phyloP scores from a whole-genome alignment of 2,113 vertebrate species.

The Numenius arquata region DNA sequence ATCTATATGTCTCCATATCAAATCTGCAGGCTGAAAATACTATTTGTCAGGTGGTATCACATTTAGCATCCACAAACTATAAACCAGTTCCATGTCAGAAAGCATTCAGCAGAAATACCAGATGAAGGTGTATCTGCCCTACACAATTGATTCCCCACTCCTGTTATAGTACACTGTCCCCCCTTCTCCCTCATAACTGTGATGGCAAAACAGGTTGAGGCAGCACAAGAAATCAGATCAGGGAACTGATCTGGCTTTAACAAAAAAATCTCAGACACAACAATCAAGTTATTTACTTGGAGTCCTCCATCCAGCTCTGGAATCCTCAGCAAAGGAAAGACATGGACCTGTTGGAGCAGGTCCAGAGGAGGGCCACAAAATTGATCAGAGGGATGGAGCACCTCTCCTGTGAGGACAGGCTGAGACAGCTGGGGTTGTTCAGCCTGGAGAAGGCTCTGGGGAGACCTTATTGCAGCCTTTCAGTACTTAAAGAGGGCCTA shows the following conservation, averaged over 20 bases:
- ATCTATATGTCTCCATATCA: too few species aligned
- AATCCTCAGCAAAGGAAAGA: background rate
- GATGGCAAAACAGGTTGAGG: background rate
- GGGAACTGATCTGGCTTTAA: background rate
- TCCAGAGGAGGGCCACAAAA: background rate
- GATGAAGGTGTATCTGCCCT: background rate
- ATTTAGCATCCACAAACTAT: background rate
- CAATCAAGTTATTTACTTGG: background rate
- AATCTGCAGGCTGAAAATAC: background rate
- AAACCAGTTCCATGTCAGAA: background rate
- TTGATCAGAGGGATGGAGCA: background rate
- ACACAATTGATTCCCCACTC: background rate
- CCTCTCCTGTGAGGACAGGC: background rate
- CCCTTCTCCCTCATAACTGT: background rate
- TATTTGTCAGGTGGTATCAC: background rate
- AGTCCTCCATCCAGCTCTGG: background rate
- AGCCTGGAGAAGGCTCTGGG: background rate
- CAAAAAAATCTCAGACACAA: background rate
- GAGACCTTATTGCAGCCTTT: background rate
- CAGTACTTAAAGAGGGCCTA: background rate
- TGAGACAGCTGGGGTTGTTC: background rate
- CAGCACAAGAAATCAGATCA: background rate
- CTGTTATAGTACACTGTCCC: background rate
- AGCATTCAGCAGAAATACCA: background rate
- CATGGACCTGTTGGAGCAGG: background rate